Evolutionary conservation across 2,888 invertebrate genomes (phyloP).

Genomic region (Pseudococcus longispinus): DNA sequence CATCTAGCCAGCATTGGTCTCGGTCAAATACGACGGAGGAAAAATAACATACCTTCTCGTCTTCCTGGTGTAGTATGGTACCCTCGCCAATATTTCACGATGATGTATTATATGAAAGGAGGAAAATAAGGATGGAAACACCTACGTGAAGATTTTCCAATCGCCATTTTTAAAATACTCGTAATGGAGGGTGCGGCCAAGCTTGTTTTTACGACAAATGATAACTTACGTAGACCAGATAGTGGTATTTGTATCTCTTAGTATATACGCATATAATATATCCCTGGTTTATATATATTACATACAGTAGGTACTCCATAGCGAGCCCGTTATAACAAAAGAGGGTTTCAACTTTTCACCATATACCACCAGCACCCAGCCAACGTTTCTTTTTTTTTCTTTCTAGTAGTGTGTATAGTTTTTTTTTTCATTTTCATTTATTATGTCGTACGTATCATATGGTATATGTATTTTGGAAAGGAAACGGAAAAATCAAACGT

Average conservation of each 20-base stretch:
- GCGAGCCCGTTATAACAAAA: neutral
- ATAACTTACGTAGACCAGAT: neutral
- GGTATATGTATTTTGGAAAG: constrained; percentile 25
- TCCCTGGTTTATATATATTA: constrained; percentile 10
- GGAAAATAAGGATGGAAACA: neutral
- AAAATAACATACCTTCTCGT: neutral
- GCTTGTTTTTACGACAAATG: neutral
- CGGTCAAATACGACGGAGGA: too few relatives aligned
- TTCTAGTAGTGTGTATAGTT: neutral
- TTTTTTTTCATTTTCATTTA: constrained; percentile 4
- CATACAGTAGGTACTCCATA: neutral
- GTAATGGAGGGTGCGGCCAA: constrained; percentile 17
- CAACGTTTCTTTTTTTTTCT: neutral
- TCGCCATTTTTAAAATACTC: neutral
- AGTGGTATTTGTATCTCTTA: neutral
- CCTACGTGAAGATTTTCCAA: neutral
- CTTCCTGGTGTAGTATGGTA: too few relatives aligned
- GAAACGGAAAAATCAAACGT: constrained; percentile 35
- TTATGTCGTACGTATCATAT: neutral
- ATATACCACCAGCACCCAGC: neutral
- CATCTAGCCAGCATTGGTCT: too few relatives aligned
- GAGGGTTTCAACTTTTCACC: constrained; percentile 31
- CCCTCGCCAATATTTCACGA: neutral
- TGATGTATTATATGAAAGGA: neutral
- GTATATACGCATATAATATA: neutral